phyloP scores from a whole-genome alignment of 2,888 invertebrate genomes.

The Pharmacophagus antenor region DNA sequence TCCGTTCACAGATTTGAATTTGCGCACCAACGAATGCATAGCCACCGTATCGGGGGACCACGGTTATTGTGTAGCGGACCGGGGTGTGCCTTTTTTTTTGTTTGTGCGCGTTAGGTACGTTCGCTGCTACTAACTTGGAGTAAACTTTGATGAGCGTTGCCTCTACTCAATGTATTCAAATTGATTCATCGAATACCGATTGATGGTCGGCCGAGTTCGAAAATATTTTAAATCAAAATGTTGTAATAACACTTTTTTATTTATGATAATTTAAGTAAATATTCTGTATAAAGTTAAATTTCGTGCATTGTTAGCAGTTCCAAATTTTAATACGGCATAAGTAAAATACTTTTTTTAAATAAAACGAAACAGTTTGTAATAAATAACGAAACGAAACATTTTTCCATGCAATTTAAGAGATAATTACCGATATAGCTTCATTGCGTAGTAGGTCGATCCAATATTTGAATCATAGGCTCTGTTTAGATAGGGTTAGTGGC shows the following conservation, averaged over 20 bases:
- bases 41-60: constrained; percentile 45
- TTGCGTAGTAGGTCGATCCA: constrained; percentile 38
- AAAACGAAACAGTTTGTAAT: no score
- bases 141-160: constrained; percentile 59
- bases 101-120: constrained; percentile 48
- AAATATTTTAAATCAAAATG: constrained; percentile 54
- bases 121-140: constrained; percentile 52
- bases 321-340: no score
- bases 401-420: background rate
- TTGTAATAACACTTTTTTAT: constrained; percentile 17
- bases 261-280: background rate
- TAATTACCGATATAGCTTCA: background rate
- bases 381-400: background rate
- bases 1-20: constrained; percentile 62
- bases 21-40: constrained; percentile 46
- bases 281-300: no score
- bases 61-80: constrained; percentile 49
- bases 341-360: no score
- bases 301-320: no score
- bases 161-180: constrained; percentile 64
- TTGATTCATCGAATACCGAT: constrained; percentile 59
- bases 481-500: constrained; percentile 77
- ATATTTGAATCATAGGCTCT: constrained; percentile 61
- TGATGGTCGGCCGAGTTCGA: constrained; percentile 59
- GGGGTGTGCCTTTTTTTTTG: constrained; percentile 52